Conservation (phyloP, 2,113 vertebrate species). For the Dinomys branickii region DNA sequence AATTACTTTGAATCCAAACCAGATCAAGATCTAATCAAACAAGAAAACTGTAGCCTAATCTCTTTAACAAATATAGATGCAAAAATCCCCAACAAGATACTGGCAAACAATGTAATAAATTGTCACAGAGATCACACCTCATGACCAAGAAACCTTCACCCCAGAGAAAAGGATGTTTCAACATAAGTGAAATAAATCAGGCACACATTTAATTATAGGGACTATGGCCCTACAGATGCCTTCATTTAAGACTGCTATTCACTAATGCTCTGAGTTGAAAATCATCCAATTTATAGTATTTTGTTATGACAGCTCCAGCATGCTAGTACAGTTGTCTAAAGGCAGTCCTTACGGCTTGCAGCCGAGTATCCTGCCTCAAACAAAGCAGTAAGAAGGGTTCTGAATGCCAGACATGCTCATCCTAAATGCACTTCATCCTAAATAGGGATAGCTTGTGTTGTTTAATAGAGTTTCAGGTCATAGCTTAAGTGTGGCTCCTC, state of each 20-base stretch:
- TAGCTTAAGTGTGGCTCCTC: not conserved
- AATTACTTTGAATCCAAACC: not conserved
- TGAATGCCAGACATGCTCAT: not conserved
- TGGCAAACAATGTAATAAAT: not conserved
- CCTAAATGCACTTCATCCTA: not conserved
- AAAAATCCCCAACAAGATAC: not conserved
- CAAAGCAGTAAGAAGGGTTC: not conserved
- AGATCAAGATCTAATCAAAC: not conserved
- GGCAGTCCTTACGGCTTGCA: not conserved
- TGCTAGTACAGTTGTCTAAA: not conserved
- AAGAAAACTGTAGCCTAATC: not conserved
- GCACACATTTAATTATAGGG: not conserved
- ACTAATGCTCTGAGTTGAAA: not conserved
- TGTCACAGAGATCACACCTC: not conserved
- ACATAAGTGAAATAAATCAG: not conserved
- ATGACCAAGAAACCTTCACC: not conserved
- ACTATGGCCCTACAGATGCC: not conserved
- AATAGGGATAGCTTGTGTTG: not conserved
- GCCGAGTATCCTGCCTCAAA: not conserved
- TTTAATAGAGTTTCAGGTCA: not conserved
- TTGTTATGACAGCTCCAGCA: not conserved
- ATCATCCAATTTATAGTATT: not conserved
- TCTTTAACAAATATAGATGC: not conserved
- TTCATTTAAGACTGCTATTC: not conserved
- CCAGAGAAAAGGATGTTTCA: not conserved